A percentile compares a stretch with the other conserved stretches of the same genome.
phyloP scores from a whole-genome alignment of 2,113 vertebrate species.

The Brienomyrus longianalis region DNA sequence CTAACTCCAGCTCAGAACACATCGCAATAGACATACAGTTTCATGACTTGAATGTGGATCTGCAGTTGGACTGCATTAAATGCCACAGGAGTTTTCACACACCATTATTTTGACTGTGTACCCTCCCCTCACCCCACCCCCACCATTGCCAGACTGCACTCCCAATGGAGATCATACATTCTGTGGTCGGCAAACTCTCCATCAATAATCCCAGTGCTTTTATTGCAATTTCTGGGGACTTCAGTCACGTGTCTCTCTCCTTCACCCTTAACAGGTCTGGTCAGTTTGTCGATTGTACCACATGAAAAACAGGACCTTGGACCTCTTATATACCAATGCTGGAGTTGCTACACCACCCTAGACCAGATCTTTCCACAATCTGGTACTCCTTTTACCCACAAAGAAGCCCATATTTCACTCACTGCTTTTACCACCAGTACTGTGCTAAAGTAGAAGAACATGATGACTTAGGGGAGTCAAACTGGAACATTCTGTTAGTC shows the following conservation, averaged over 20 bases:
- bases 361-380: background rate
- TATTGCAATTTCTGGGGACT: background rate
- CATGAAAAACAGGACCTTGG: background rate
- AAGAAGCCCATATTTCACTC: background rate
- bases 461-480: background rate
- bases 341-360: background rate
- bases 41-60: background rate
- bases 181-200: background rate
- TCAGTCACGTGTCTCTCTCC: background rate
- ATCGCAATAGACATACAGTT: background rate
- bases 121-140: background rate
- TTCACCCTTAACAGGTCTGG: too few species aligned
- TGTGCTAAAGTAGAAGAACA: background rate
- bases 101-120: background rate
- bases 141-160: background rate
- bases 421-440: background rate
- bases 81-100: background rate
- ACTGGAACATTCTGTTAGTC: background rate
- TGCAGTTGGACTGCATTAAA: background rate
- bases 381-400: background rate
- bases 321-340: background rate
- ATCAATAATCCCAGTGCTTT: background rate
- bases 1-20: background rate
- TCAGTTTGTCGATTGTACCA: too few species aligned
- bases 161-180: background rate